These are phyloP conservation scores for Vollenhovia emeryi DNA, from an alignment of 1,140 invertebrate species.

Conservation along the genomic window DNA sequence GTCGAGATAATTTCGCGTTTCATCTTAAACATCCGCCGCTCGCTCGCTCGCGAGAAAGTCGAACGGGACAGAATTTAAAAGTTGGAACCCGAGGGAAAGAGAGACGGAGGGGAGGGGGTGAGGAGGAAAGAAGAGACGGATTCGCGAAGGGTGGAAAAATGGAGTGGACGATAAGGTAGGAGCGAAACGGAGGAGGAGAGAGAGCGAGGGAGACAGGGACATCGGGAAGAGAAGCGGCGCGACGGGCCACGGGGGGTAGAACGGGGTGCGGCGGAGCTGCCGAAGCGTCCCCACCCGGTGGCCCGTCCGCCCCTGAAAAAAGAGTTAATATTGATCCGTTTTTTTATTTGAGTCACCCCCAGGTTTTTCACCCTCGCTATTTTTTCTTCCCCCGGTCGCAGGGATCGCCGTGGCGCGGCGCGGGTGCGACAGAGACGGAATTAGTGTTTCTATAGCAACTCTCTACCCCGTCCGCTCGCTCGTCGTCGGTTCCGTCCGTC, in stretches of 20 bases:
- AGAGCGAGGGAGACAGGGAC: conserved; percentile 38
- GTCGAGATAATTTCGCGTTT: conserved; percentile 73
- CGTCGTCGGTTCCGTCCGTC: conserved; percentile 64
- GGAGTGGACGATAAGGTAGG: conserved; percentile 57
- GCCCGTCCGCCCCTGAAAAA: conserved; percentile 84
- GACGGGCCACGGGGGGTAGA: conserved; percentile 47
- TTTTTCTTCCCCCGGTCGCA: conserved; percentile 83
- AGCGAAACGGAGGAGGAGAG: not conserved
- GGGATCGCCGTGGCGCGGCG: conserved; percentile 71
- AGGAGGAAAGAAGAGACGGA: conserved; percentile 11
- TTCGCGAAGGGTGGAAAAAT: conserved; percentile 64
- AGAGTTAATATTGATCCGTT: conserved; percentile 86
- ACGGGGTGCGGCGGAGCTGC: conserved; percentile 57
- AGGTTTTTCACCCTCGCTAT: conserved; percentile 85
- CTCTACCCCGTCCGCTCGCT: conserved; percentile 76
- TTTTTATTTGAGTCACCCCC: conserved; percentile 85
- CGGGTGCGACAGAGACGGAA: conserved; percentile 80
- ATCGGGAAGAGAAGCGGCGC: conserved; percentile 25
- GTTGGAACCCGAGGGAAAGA: conserved; percentile 42
- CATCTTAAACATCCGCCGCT: conserved; percentile 48
- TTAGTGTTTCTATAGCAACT: conserved; percentile 85
- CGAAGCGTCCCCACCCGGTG: conserved; percentile 78
- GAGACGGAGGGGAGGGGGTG: not conserved
- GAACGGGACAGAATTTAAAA: conserved; percentile 37
- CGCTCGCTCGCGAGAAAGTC: conserved; percentile 21